A percentile compares a stretch with the other conserved stretches of the same genome.
Evolutionary conservation across 2,888 invertebrate genomes (phyloP).

Genomic region (Anticlea derivata): DNA sequence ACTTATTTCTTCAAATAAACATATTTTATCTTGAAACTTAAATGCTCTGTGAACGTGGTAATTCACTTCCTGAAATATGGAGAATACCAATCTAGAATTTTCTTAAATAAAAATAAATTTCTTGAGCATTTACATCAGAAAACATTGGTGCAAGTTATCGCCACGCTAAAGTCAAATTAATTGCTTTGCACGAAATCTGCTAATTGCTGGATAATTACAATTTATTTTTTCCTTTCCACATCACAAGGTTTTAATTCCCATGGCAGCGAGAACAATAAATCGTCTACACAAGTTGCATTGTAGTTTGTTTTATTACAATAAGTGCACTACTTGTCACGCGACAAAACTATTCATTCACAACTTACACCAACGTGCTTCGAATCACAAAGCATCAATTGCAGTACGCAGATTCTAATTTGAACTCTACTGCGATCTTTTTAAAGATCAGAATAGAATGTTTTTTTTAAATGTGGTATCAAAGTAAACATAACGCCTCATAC

Average conservation of each 20-base stretch:
- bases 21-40: too few relatives aligned
- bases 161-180: constrained; percentile 57
- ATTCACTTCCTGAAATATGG: constrained; percentile 17
- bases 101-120: constrained; percentile 16
- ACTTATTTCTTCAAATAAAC: too few relatives aligned
- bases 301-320: constrained; percentile 39
- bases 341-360: constrained; percentile 74
- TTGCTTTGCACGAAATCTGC: constrained; percentile 61
- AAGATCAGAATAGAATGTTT: constrained; percentile 1
- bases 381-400: constrained; percentile 1
- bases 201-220: constrained; percentile 54
- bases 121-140: constrained; percentile 15
- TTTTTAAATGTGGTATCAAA: constrained; percentile 58
- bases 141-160: constrained; percentile 50
- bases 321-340: constrained; percentile 69
- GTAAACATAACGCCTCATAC: constrained; percentile 75
- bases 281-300: constrained; percentile 25
- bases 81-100: constrained; percentile 26
- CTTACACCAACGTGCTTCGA: constrained; percentile 47
- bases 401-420: neutral
- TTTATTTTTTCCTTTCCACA: constrained; percentile 38
- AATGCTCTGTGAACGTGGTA: too few relatives aligned
- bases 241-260: constrained; percentile 15
- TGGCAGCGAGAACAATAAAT: constrained; percentile 30
- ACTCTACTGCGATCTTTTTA: neutral